Evolutionary conservation across 2,113 vertebrate species (phyloP).

Genomic region (Rutilus rutilus): DNA sequence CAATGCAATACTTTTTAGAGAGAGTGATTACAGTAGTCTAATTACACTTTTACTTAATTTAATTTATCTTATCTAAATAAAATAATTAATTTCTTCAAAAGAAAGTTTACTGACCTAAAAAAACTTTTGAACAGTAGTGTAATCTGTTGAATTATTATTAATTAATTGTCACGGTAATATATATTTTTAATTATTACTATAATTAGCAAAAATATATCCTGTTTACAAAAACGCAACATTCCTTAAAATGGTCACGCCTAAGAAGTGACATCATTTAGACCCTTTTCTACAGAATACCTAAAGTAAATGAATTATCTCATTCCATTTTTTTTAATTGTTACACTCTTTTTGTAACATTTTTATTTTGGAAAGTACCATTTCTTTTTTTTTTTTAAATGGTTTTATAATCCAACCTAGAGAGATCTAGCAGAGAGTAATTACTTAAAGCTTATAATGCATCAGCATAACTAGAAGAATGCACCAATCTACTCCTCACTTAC

Average conservation of each 20-base stretch:
- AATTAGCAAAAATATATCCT: neutral
- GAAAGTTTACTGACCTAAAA: neutral
- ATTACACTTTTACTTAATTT: neutral
- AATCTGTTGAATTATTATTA: neutral
- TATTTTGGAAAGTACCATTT: neutral
- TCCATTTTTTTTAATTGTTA: neutral
- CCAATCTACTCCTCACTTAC: constrained; percentile 63
- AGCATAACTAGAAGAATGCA: neutral
- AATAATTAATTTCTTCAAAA: neutral
- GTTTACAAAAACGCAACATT: neutral
- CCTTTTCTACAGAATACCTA: neutral
- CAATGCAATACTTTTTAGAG: too few species aligned
- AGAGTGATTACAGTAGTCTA: too few species aligned
- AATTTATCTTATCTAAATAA: neutral
- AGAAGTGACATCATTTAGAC: neutral
- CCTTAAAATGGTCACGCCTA: neutral
- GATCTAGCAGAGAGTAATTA: neutral
- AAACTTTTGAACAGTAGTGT: neutral
- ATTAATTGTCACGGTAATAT: neutral
- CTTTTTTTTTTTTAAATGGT: neutral
- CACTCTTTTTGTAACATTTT: neutral
- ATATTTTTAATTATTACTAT: neutral
- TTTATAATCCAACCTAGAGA: neutral
- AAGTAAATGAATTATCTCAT: neutral
- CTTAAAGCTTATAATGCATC: neutral